Conservation (phyloP, 2,888 invertebrate genomes). For the Panopea generosa region DNA sequence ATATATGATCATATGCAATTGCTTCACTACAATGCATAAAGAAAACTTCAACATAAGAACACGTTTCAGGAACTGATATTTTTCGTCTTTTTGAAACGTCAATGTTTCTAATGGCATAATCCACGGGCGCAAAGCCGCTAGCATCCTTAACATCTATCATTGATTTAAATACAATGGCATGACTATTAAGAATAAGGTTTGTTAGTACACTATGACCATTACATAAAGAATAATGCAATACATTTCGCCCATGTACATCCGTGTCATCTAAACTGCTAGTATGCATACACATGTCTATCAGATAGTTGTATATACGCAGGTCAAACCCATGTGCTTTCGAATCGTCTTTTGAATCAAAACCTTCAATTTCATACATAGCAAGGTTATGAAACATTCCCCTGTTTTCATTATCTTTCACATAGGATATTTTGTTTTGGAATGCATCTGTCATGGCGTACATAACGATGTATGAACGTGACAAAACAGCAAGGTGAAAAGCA, state of each 20-base stretch:
- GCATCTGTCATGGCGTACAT: not conserved
- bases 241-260: not conserved
- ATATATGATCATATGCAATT: no score
- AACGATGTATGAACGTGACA: not conserved
- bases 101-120: not conserved
- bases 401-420: not conserved
- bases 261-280: not conserved
- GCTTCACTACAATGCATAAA: not conserved
- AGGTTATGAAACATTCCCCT: not conserved
- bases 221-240: not conserved
- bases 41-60: not conserved
- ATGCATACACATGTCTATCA: not conserved
- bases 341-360: not conserved
- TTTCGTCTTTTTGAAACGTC: not conserved
- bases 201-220: not conserved
- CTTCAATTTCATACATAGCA: not conserved
- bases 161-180: not conserved
- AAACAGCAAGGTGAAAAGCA: not conserved
- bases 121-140: not conserved
- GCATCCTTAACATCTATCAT: not conserved
- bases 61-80: not conserved
- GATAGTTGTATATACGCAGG: not conserved
- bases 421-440: not conserved
- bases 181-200: not conserved
- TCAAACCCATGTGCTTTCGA: not conserved